Evolutionary conservation across 2,888 invertebrate genomes (phyloP).

Genomic region (Eretmocerus hayati): DNA sequence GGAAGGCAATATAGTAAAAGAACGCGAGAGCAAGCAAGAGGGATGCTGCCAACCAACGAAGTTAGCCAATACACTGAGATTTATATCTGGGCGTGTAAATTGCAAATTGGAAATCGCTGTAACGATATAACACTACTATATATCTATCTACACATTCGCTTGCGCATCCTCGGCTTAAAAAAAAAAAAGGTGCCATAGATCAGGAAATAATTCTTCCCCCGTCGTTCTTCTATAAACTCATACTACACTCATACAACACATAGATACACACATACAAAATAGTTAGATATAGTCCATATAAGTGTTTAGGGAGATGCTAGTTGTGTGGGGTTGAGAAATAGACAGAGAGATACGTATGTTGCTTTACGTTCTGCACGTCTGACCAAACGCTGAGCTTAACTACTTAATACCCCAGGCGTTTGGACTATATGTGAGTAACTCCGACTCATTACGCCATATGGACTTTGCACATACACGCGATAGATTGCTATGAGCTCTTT

Average conservation of each 20-base stretch:
- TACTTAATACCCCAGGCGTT: constrained; percentile 2
- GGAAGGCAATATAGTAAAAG: not conserved
- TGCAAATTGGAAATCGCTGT: constrained; percentile 4
- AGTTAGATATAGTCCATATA: too few species aligned
- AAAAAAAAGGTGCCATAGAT: too few species aligned
- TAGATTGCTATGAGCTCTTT: constrained; percentile 7
- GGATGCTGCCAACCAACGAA: not conserved
- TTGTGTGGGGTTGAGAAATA: too few species aligned
- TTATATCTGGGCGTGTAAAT: not conserved
- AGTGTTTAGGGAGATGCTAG: too few species aligned
- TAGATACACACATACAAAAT: too few species aligned
- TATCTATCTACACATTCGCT: too few species aligned
- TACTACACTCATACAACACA: too few species aligned
- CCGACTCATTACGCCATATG: constrained; percentile 8
- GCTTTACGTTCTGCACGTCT: not conserved
- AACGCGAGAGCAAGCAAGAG: not conserved
- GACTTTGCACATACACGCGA: constrained; percentile 1
- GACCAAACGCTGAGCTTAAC: not conserved
- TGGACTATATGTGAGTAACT: not conserved
- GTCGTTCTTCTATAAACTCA: too few species aligned
- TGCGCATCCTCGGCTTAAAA: too few species aligned
- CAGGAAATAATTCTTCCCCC: not conserved
- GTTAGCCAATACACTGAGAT: not conserved
- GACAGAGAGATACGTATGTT: not conserved
- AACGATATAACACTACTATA: too few species aligned